A percentile compares a stretch with the other conserved stretches of the same genome.
Conservation (phyloP, 2,797 vertebrate genomes). For the Fistularia tabacaria region DNA sequence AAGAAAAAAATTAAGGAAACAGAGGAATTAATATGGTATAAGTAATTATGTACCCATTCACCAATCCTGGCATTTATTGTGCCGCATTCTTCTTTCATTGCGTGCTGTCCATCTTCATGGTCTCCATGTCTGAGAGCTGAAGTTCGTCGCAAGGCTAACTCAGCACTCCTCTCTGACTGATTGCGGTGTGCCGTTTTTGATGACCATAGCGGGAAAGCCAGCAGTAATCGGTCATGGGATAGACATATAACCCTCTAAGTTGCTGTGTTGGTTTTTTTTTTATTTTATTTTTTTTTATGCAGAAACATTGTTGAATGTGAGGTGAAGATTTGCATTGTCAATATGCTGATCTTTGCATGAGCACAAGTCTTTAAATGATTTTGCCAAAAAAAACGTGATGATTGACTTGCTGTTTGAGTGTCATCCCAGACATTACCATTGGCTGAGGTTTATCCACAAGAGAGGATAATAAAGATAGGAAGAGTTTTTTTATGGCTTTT, state of each 20-base stretch:
- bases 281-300: background rate
- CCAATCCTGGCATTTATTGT: conserved; percentile 15
- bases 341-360: conserved; percentile 37
- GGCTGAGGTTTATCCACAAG: conserved; percentile 35
- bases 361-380: conserved; percentile 23
- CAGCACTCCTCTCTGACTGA: conserved; percentile 17
- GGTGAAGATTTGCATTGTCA: conserved; percentile 2
- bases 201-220: conserved; percentile 59
- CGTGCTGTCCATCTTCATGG: conserved; percentile 17
- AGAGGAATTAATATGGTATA: conserved; percentile 49
- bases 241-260: conserved; percentile 8
- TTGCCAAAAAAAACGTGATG: conserved; percentile 21
- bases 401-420: conserved; percentile 30
- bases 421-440: conserved; percentile 36
- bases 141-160: conserved; percentile 35
- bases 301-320: too few species aligned
- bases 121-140: conserved; percentile 42
- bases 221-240: conserved; percentile 52
- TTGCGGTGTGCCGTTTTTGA: conserved; percentile 34
- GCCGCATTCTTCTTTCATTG: conserved; percentile 31
- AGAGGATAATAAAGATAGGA: conserved; percentile 16
- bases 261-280: conserved; percentile 27
- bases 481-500: conserved; percentile 24
- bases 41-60: conserved; percentile 53
- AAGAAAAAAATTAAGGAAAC: conserved; percentile 29